Evolutionary conservation across 2,888 invertebrate species (phyloP).

Genomic region (Thalpophila matura): DNA sequence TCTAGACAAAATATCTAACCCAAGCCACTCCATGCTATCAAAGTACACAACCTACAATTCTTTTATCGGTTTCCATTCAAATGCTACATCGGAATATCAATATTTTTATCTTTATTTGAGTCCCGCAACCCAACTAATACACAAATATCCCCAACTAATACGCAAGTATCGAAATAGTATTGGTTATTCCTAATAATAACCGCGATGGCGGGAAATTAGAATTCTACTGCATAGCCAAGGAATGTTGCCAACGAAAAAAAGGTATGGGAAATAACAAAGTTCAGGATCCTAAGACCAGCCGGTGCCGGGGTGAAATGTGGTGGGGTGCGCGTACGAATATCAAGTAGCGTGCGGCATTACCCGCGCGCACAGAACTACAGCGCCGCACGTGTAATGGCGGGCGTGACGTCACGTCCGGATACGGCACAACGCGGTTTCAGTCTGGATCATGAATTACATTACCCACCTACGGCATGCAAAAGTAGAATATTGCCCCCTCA

Average conservation of each 20-base stretch:
- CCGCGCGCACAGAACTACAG: conserved; percentile 55
- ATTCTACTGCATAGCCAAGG: conserved; percentile 67
- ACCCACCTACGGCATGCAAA: conserved; percentile 66
- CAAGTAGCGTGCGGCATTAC: conserved; percentile 76
- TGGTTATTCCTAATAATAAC: conserved; percentile 32
- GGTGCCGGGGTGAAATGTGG: conserved; percentile 84
- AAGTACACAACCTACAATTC: no score
- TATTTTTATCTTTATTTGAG: conserved; percentile 1
- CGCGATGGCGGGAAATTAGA: conserved; percentile 60
- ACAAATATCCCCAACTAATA: not conserved
- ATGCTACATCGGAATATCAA: conserved; percentile 8
- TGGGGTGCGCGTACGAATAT: conserved; percentile 78
- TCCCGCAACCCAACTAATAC: conserved; percentile 5
- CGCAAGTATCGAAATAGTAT: conserved; percentile 22
- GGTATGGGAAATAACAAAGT: conserved; percentile 82
- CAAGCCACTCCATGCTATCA: no score
- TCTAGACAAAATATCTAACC: no score
- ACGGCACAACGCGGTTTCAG: conserved; percentile 67
- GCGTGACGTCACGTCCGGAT: conserved; percentile 81
- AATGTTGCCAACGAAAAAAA: conserved; percentile 71
- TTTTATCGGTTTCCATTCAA: conserved; percentile 11
- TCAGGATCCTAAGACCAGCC: conserved; percentile 80
- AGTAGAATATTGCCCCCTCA: conserved; percentile 56
- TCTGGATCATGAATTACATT: conserved; percentile 76
- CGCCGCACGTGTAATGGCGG: conserved; percentile 75